A percentile compares a stretch with the other conserved stretches of the same genome.
Conservation (phyloP, 1,140 invertebrate genomes). For the Diploscapter pachys region DNA sequence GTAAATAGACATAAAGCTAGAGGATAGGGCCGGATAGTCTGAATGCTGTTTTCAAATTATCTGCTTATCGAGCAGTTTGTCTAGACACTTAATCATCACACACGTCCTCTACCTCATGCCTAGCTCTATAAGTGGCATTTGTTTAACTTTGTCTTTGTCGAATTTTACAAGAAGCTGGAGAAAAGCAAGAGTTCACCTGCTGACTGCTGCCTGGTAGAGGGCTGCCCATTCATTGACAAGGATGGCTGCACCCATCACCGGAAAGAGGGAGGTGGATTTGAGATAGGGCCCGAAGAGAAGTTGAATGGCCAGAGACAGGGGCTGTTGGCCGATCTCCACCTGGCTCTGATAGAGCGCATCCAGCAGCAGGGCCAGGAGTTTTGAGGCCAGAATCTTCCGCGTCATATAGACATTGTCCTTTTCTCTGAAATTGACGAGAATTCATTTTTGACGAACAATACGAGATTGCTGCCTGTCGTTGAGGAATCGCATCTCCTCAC, state of each 20-base stretch:
- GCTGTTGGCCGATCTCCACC: conserved; percentile 14
- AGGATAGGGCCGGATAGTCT: too few relatives aligned
- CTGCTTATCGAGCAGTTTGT: conserved; percentile 14
- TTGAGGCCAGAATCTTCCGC: conserved; percentile 24
- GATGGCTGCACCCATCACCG: conserved; percentile 22
- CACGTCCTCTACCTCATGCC: background rate
- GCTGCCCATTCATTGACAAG: conserved; percentile 28
- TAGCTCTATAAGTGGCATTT: conserved; percentile 3
- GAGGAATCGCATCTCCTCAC: conserved; percentile 9
- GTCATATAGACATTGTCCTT: conserved; percentile 27
- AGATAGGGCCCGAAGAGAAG: conserved; percentile 25
- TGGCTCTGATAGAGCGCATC: conserved; percentile 21
- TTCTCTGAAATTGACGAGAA: conserved; percentile 2
- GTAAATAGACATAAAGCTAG: too few relatives aligned
- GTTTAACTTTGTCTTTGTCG: conserved; percentile 2
- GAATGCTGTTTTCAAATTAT: background rate
- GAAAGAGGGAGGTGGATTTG: conserved; percentile 18
- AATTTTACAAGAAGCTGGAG: too few relatives aligned
- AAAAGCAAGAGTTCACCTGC: background rate
- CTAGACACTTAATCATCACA: conserved; percentile 3
- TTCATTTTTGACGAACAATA: background rate
- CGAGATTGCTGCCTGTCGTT: background rate
- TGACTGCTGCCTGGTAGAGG: conserved; percentile 6
- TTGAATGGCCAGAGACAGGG: conserved; percentile 28
- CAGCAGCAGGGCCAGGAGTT: conserved; percentile 24